Evolutionary conservation across 2,113 vertebrate species (phyloP), one percentile per base, ranked within the genome.

Genomic region (Empidonax traillii): DNA sequence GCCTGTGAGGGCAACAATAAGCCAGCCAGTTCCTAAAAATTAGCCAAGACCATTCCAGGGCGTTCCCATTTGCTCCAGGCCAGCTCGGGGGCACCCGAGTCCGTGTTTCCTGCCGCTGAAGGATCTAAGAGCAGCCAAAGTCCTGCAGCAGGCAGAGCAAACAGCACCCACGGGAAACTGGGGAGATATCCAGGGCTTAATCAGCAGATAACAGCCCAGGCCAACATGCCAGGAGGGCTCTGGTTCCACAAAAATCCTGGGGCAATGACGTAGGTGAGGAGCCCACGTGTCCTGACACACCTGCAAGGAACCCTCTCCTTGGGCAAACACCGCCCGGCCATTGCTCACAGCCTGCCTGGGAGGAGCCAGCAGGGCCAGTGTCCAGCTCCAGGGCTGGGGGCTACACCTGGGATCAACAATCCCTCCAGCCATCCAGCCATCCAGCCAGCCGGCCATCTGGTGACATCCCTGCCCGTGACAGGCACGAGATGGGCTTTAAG

Each of bases 121-220:
- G 69, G 84, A 79, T 82, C 76, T 22, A 21, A 22, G 77, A 39
- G 51, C 37, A 5, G 35, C 55, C n/a, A 17, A 31, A 17, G 46
- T 41, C 61, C 63, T 8, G 5, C 17, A 35, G 25, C 11, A 6
- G 49, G 80, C 62, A 92, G 59, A 67, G 75, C 91, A 96, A 97
- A 96, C 88, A 95, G 67, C 59, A 4, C 69, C 68, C 58, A 33
- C 1, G 31, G 93, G 76, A 93, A 69, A 58, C 49, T 87, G 55
- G 15, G 6, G 14, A 95, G 86, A 95, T 85, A 95, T 22, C 46
- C 73, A 4, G 61, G 8, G 35, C 66, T 89, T 94, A 94, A 96
- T 91, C 90, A 87, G 88, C 74, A 59, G 87, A 93, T 90, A 95
- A 75, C 14, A 4, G 61, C 33, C 58, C 6, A 30, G 46, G 18